Evolutionary conservation across 2,888 invertebrate genomes (phyloP), one percentile per base, ranked within the genome.

Genomic region (Ennomos quercinarius): DNA sequence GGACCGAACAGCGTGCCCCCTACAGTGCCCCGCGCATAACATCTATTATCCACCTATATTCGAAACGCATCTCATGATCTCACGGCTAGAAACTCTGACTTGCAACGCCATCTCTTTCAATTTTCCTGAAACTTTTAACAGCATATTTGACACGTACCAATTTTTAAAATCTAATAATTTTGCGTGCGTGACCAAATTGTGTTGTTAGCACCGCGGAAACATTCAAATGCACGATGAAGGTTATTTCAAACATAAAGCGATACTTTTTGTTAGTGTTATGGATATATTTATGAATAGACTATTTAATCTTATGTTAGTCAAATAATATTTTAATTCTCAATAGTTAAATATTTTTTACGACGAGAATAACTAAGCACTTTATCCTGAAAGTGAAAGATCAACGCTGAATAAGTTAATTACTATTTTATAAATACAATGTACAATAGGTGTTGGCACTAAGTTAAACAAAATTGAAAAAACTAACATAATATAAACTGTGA

Each of bases 1-100:
- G 84, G 91, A 87, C 84, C 89, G 87, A 83, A 84, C 84, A 87
- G 83, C 89, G 87, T 83, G 84, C 83, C 91, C 89, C 89, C 75
- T 70, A 81, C 72, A 83, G 89, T 83, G 91, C 91, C 89, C 76
- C 87, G 87, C 87, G 83, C 86, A 83, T 79, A 79, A 66, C 68
- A 76, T 78, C 78, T 82, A 80, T 83, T 84, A 84, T 82, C 83
- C 72, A 72, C 76, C 76, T 71, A 68, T 64, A 82, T 76, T 80
- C 80, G 81, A 86, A 89, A 81, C 84, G 84, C 86, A 85, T 84
- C 80, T 77, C 69, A 57, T 59, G 55, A 85, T 84, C 80, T 77
- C 69, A 57, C 60, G 55, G 41, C 12, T 42, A 36, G n/a, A 13
- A 70, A 60, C 69, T 63, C 13, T 13, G 36, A 36, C 61, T 8